phyloP scores from a whole-genome alignment of 1,140 invertebrate species.

The Achatina immaculata region DNA sequence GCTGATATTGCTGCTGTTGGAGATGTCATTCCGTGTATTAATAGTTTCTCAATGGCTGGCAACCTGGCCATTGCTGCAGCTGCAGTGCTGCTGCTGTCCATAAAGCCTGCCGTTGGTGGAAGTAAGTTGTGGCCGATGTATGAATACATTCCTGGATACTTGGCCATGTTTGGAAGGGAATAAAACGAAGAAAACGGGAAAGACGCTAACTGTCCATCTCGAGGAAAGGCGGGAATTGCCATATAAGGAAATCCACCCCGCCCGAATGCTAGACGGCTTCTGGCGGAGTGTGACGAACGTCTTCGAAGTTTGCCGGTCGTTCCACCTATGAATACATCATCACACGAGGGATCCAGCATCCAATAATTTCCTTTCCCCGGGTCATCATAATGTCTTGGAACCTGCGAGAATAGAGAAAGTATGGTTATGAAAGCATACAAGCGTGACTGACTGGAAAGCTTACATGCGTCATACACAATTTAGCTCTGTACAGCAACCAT shows the following conservation, averaged over 20 bases:
- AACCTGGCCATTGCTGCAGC: conserved; percentile 16
- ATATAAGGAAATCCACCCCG: conserved; percentile 37
- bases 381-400: conserved; percentile 72
- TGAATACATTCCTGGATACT: conserved; percentile 35
- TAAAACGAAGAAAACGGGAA: conserved; percentile 29
- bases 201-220: conserved; percentile 32
- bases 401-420: not conserved
- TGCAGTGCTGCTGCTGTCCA: conserved; percentile 5
- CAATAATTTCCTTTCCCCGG: conserved; percentile 89
- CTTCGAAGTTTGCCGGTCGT: conserved; percentile 94
- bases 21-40: conserved; percentile 34
- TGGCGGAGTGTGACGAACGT: conserved; percentile 86
- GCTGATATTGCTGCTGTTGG: conserved; percentile 11
- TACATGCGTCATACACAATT: not conserved
- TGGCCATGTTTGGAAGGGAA: conserved; percentile 28
- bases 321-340: conserved; percentile 97
- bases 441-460: not conserved
- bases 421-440: not conserved
- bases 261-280: conserved; percentile 80
- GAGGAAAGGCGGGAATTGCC: conserved; percentile 24
- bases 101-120: not conserved
- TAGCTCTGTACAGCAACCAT: no score
- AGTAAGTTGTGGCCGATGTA: conserved; percentile 32
- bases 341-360: conserved; percentile 78
- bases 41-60: conserved; percentile 32